Base-by-base conservation (phyloP, 2,888 invertebrate species). In the Diploptera punctata region DNA sequence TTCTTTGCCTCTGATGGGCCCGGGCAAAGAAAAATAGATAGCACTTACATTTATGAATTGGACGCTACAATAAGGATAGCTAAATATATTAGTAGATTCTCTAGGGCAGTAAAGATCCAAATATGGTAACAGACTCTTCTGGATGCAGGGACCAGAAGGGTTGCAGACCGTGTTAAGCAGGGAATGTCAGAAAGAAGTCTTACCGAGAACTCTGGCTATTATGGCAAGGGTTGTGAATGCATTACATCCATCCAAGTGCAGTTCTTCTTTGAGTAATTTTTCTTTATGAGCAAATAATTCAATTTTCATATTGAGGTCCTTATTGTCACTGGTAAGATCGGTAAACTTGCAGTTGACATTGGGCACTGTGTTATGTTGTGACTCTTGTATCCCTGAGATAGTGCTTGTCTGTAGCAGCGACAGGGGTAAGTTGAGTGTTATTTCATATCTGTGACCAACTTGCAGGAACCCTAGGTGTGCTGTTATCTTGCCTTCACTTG, bases 381-480 rank as follows among this genome's bases (percentile, higher is more conserved):
- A 44, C 19, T 72, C 71, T 13, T 31, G 19, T 10, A 57, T 26
- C 16, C 43, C n/a, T 7, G 24, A 7, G 16, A 18, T 18, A 5
- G 16, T 29, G 21, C 18, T n/a, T n/a, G 47, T 3, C 21, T 65
- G 9, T 7, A 31, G 47, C 10, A 38, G 26, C 16, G 21, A n/a
- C 9, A 16, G n/a, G 1, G 71, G 61, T 7, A 73, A 26, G 9
- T 33, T 26, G 2, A 73, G 29, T 3, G 13, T 21, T 43, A 74
- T 65, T 62, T 67, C 78, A 73, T 83, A 83, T 29, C 78, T 76
- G 75, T 83, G 82, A 38, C 78, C 74, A 29, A 82, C 74, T 76
- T 83, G 81, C n/a, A 83, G 77, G 75, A 82, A 82, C 16, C 82
- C 82, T 10, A 83, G 77, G 74, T 82, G 81, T 16, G 81, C 79